Percentiles rank a stretch among this genome's conserved stretches.
These are phyloP conservation scores for Eubucco bourcierii DNA, from an alignment of 2,113 vertebrate genomes.

Conservation along the genomic window DNA sequence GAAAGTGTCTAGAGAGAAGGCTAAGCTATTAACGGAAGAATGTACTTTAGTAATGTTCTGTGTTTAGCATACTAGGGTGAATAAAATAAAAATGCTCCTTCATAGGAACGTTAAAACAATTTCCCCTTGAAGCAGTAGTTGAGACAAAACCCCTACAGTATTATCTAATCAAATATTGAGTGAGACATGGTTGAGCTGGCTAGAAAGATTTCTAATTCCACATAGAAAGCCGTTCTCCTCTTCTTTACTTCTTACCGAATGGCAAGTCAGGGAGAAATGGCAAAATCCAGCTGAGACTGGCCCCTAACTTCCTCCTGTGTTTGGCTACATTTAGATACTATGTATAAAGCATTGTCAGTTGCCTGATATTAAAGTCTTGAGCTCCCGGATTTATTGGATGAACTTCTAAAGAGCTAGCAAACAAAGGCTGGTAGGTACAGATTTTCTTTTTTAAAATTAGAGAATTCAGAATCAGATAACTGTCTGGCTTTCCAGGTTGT, in stretches of 20 bases:
- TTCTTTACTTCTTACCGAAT: not conserved
- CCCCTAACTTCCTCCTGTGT: not conserved
- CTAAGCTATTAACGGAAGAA: not conserved
- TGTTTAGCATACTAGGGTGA: not conserved
- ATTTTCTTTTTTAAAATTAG: not conserved
- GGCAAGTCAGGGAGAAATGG: not conserved
- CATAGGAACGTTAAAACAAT: not conserved
- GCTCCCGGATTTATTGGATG: not conserved
- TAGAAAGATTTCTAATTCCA: not conserved
- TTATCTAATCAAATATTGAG: not conserved
- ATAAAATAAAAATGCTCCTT: not conserved
- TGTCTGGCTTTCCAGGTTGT: not conserved
- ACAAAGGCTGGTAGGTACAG: not conserved
- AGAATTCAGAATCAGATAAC: not conserved
- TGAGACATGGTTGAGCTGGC: not conserved
- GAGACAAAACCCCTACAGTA: not conserved
- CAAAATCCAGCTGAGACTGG: not conserved
- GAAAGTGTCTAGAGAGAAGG: not conserved
- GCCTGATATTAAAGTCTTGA: not conserved
- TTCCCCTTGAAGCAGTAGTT: not conserved
- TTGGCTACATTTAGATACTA: not conserved
- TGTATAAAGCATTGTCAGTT: not conserved
- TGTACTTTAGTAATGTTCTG: not conserved
- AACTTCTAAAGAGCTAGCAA: not conserved
- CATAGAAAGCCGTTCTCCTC: not conserved